phyloP scores from a whole-genome alignment of 1,140 invertebrate species.

The Papilio helenus region DNA sequence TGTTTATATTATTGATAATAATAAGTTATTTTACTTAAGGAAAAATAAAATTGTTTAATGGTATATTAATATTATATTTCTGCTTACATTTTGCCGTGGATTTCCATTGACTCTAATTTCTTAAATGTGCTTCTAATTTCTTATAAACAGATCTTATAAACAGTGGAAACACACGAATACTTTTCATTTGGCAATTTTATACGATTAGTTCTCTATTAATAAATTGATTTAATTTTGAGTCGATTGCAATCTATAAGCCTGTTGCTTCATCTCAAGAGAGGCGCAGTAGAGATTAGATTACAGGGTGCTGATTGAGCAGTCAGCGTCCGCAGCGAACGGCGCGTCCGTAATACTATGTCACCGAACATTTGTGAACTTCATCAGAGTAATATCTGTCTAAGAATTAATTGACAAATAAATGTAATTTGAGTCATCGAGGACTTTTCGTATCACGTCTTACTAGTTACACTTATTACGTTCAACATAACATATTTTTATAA shows the following conservation, averaged over 20 bases:
- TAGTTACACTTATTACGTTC: too few species aligned
- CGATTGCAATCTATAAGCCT: constrained; percentile 28
- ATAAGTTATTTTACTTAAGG: too few species aligned
- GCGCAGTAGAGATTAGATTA: constrained; percentile 22
- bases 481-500: too few species aligned
- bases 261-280: constrained; percentile 26
- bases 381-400: neutral
- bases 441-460: too few species aligned
- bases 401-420: too few species aligned
- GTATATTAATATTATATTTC: too few species aligned
- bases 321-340: neutral
- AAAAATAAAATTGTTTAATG: too few species aligned
- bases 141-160: too few species aligned
- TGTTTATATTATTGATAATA: neutral
- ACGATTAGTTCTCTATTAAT: neutral
- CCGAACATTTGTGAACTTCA: neutral
- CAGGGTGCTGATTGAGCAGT: constrained; percentile 14
- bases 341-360: neutral
- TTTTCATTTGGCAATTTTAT: neutral
- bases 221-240: constrained; percentile 13
- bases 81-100: too few species aligned
- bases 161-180: neutral
- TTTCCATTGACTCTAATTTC: too few species aligned
- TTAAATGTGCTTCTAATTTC: too few species aligned
- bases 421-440: too few species aligned